Evolutionary conservation across 2,797 vertebrate species (phyloP), one percentile per base, ranked within the genome.

Genomic region (Podarcis siculus): DNA sequence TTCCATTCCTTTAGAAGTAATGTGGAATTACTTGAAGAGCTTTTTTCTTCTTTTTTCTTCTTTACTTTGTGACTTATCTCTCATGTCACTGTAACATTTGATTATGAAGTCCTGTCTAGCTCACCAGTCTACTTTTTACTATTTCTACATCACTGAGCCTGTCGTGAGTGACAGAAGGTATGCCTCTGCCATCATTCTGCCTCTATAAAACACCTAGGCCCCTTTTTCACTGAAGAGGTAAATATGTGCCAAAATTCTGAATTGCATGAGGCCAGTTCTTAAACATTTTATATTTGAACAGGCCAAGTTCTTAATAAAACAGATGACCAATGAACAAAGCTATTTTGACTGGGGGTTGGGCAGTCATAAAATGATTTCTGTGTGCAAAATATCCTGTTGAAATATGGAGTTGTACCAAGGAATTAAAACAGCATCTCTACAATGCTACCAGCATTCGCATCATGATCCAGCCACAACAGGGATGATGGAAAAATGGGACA

Each of bases 91-190:
- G 45, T 87, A 83, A 90, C 89, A 89, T 95, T 90, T 90, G 0
- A 0, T 35, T 83, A 87, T 0, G 0, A 89, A 79, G 90, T 89
- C 85, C 83, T 91, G 93, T 79, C 83, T 21, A 90, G 73, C 64
- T 67, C 82, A 0, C 58, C 72, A 86, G 78, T 0, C 86, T 76
- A 85, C 91, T 66, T 69, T 55, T 88, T 87, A 80, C 30, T 89
- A 90, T 27, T 93, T 94, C 88, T 92, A 61, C 92, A 92, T n/a
- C 45, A 89, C 88, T 9, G 75, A 92, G 67, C 84, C 91, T 92
- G 94, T 89, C 49, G 92, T 86, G 93, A 92, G 32, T 94, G 94
- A 93, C 91, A 92, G 88, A 87, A 87, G 82, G 84, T 87, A 86
- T 61, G 87, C 91, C 87, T 89, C 72, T 79, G 58, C 89, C 88